These are phyloP conservation scores for Dermochelys coriacea DNA, from an alignment of 2,797 vertebrate genomes.

Conservation along the genomic window DNA sequence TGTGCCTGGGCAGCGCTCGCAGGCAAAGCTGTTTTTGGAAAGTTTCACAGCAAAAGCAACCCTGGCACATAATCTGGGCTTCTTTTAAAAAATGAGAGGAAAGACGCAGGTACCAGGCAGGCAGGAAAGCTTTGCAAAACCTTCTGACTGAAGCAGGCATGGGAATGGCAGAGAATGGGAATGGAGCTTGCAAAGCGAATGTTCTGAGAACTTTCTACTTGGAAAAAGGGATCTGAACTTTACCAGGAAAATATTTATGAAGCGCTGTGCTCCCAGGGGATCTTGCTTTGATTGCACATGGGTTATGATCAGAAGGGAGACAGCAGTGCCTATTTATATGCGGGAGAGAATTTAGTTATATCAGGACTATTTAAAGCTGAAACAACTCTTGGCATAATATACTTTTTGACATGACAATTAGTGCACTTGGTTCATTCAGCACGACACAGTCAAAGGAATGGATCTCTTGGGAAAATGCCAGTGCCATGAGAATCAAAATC, in stretches of 20 bases:
- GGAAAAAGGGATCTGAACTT: constrained; percentile 32
- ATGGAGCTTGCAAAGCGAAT: background rate
- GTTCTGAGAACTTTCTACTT: background rate
- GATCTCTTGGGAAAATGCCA: background rate
- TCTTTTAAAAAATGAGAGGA: background rate
- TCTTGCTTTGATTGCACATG: background rate
- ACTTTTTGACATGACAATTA: background rate
- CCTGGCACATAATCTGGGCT: background rate
- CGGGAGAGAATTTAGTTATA: background rate
- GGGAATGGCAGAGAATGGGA: constrained; percentile 20
- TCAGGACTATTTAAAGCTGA: background rate
- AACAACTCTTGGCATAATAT: background rate
- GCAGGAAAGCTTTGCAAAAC: background rate
- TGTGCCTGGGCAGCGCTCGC: accelerated
- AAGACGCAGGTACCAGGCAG: background rate
- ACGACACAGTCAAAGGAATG: accelerated
- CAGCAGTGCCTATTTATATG: background rate
- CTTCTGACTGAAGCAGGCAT: background rate
- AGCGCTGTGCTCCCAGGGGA: background rate
- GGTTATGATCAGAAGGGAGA: background rate
- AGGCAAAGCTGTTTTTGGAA: background rate
- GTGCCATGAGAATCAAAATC: accelerated
- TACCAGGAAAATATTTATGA: background rate
- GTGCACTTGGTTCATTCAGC: background rate
- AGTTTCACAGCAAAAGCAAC: background rate